Conservation (phyloP, 2,888 invertebrate genomes). For the Vandiemenella viatica region DNA sequence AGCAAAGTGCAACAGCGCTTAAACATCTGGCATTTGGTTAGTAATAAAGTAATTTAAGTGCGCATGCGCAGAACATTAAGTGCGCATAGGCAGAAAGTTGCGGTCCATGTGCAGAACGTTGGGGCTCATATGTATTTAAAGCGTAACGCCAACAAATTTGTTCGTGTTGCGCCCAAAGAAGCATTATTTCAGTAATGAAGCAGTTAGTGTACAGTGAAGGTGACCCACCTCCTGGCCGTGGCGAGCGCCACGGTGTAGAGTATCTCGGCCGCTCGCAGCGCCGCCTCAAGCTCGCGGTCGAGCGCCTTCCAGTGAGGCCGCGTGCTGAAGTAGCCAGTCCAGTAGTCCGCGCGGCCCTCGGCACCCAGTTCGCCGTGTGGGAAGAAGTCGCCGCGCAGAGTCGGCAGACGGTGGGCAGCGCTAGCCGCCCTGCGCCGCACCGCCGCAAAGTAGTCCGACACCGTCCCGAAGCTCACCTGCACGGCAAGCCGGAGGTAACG, state of each 20-base stretch:
- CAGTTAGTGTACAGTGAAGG: too few relatives aligned
- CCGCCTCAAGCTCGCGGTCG: constrained; percentile 69
- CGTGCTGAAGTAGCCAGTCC: constrained; percentile 94
- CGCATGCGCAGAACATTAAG: too few relatives aligned
- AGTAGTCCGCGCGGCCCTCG: constrained; percentile 85
- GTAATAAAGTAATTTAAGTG: too few relatives aligned
- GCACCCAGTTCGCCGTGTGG: constrained; percentile 90
- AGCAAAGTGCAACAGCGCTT: too few relatives aligned
- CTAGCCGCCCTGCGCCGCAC: constrained; percentile 33
- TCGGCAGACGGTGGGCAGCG: constrained; percentile 41
- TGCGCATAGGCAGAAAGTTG: too few relatives aligned
- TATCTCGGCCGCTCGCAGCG: constrained; percentile 68
- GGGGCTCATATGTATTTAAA: too few relatives aligned
- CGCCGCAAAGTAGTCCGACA: constrained; percentile 74
- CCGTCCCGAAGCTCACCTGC: constrained; percentile 73
- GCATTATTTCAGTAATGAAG: too few relatives aligned
- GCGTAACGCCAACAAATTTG: too few relatives aligned
- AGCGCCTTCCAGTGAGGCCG: constrained; percentile 74
- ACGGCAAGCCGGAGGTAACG: too few relatives aligned
- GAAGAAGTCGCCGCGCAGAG: constrained; percentile 85
- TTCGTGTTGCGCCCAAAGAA: too few relatives aligned
- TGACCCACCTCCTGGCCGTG: constrained; percentile 47
- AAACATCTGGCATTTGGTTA: too few relatives aligned
- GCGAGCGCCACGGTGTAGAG: constrained; percentile 69
- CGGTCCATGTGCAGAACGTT: too few relatives aligned